Percentiles rank a stretch among this genome's conserved stretches.
Conservation (phyloP, 2,888 invertebrate species). For the Andrena chrysosceles region DNA sequence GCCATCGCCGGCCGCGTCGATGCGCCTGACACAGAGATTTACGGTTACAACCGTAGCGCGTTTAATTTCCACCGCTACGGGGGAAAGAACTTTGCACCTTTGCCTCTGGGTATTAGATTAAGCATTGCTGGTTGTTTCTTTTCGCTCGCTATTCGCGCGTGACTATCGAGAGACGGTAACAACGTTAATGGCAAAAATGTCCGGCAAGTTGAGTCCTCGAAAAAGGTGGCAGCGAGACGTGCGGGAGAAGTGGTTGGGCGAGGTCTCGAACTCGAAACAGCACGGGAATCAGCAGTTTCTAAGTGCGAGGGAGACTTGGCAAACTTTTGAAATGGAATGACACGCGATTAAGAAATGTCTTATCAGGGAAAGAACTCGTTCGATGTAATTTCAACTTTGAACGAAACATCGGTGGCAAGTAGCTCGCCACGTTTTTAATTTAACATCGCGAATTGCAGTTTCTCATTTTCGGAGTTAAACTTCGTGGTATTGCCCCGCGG, state of each 20-base stretch:
- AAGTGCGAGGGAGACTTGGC: background rate
- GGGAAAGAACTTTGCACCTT: background rate
- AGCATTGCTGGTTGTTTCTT: constrained; percentile 6
- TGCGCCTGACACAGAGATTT: constrained; percentile 18
- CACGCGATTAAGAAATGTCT: constrained; percentile 31
- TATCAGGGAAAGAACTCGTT: background rate
- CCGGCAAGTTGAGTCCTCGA: background rate
- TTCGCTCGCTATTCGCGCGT: background rate
- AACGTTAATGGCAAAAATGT: background rate
- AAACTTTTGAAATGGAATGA: constrained; percentile 18
- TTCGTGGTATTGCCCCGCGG: background rate
- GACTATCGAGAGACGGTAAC: background rate
- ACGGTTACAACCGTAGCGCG: background rate
- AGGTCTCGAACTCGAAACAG: constrained; percentile 27
- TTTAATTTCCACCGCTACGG: constrained; percentile 12
- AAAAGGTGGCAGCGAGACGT: background rate
- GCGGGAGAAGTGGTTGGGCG: background rate
- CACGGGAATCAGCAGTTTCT: constrained; percentile 9
- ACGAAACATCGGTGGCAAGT: background rate
- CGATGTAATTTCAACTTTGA: constrained; percentile 18
- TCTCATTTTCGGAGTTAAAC: background rate
- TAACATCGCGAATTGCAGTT: background rate
- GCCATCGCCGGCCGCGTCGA: background rate
- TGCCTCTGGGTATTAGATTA: constrained; percentile 8
- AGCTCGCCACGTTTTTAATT: background rate